A percentile compares a stretch with the other conserved stretches of the same genome.
Conservation (phyloP, 35 echinoderm and acorn worm genomes). For the Stichopus chloronotus region DNA sequence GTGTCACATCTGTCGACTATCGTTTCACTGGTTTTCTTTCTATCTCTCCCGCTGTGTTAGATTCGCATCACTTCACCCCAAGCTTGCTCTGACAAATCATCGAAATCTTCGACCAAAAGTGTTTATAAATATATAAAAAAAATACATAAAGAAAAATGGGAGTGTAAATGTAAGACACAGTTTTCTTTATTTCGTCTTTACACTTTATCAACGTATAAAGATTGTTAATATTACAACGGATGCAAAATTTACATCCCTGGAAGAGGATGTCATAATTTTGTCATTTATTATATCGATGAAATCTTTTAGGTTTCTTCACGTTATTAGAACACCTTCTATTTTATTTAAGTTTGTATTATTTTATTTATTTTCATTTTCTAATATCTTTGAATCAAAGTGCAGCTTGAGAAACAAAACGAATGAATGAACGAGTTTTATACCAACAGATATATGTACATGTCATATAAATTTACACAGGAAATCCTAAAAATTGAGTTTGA, state of each 20-base stretch:
- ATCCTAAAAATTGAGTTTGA: not conserved
- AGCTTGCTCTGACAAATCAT: not conserved
- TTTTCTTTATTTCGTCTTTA: no score
- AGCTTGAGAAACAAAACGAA: not conserved
- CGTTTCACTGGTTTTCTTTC: not conserved
- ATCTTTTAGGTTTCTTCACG: not conserved
- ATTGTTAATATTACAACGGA: conserved; percentile 21
- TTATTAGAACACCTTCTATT: not conserved
- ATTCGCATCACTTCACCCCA: not conserved
- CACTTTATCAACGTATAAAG: not conserved
- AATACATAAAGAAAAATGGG: no score
- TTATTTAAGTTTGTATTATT: not conserved
- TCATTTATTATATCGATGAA: not conserved
- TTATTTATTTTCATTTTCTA: no score
- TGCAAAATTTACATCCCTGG: not conserved
- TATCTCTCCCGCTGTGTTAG: not conserved
- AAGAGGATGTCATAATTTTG: conserved; percentile 6
- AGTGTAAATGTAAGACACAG: no score
- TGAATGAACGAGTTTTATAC: not conserved
- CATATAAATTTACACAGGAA: not conserved
- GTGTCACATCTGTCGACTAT: conserved; percentile 5
- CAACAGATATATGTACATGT: not conserved
- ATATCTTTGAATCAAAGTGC: no score
- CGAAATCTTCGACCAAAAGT: not conserved
- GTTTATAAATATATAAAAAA: not conserved